phyloP scores from a whole-genome alignment of 2,888 invertebrate species.

The Amphipoea oculea region DNA sequence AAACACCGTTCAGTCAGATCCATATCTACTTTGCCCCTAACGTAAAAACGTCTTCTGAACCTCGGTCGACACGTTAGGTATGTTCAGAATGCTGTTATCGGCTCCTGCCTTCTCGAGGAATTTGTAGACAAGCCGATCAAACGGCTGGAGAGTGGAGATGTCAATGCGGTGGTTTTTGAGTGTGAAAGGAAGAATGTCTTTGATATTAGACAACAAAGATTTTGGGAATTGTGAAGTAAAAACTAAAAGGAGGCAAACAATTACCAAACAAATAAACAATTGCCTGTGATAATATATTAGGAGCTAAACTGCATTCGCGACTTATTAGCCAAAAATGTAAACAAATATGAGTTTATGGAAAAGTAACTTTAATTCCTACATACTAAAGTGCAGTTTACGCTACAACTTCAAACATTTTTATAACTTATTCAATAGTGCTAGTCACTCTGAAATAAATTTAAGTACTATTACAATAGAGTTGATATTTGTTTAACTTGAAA shows the following conservation, averaged over 20 bases:
- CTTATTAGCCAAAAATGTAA: no score
- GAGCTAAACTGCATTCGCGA: no score
- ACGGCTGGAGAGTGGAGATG: background rate
- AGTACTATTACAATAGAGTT: no score
- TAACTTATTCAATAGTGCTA: no score
- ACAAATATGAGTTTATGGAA: no score
- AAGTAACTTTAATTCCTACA: no score
- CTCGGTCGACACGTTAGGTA: conserved; percentile 24
- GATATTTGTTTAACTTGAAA: no score
- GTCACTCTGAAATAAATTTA: no score
- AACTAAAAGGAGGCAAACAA: background rate
- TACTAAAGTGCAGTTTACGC: no score
- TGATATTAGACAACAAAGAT: background rate
- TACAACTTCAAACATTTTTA: no score
- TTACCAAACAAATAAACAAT: background rate
- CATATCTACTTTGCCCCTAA: conserved; percentile 19
- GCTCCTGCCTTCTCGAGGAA: conserved; percentile 11
- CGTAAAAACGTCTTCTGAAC: conserved; percentile 8
- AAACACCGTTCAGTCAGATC: conserved; percentile 6
- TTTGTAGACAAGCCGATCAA: conserved; percentile 10
- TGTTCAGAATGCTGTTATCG: conserved; percentile 41
- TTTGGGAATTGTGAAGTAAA: background rate
- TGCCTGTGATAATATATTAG: background rate
- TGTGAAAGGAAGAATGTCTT: conserved; percentile 3
- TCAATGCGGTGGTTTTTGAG: background rate